Conservation (phyloP, 2,888 invertebrate species). For the Apamea monoglypha region DNA sequence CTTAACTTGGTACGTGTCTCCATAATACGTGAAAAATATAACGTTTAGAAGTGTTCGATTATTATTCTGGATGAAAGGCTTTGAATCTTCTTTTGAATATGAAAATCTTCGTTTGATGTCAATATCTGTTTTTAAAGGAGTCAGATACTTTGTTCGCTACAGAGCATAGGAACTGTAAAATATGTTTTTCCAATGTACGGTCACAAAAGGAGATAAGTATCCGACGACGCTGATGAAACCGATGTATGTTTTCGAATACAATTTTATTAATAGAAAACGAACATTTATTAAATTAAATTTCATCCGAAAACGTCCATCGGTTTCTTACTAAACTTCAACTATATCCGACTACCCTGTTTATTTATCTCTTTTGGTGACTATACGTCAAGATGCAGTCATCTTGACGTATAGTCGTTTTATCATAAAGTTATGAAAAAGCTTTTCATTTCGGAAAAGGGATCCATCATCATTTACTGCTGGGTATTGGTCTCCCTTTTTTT, state of each 20-base stretch:
- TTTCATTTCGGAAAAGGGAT: not conserved
- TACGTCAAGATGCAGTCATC: too few species aligned
- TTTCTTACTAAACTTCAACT: too few species aligned
- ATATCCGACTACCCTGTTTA: too few species aligned
- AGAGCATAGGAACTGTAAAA: not conserved
- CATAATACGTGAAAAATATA: conserved; percentile 14
- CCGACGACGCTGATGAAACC: too few species aligned
- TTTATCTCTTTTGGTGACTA: too few species aligned
- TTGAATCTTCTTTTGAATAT: not conserved
- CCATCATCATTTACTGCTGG: not conserved
- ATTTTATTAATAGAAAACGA: too few species aligned
- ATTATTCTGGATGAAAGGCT: not conserved
- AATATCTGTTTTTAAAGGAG: not conserved
- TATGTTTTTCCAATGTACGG: not conserved
- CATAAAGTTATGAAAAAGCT: not conserved
- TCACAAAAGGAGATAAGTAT: too few species aligned
- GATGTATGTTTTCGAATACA: too few species aligned
- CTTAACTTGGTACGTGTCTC: conserved; percentile 16
- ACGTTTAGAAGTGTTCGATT: not conserved
- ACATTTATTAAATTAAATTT: too few species aligned
- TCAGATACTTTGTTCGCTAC: not conserved
- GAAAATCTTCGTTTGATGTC: not conserved
- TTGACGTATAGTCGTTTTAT: too few species aligned
- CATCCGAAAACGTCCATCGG: too few species aligned
- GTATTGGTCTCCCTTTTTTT: not conserved